Evolutionary conservation across 1,140 invertebrate species (phyloP), one percentile per base, ranked within the genome.

Genomic region (Uloborus diversus): DNA sequence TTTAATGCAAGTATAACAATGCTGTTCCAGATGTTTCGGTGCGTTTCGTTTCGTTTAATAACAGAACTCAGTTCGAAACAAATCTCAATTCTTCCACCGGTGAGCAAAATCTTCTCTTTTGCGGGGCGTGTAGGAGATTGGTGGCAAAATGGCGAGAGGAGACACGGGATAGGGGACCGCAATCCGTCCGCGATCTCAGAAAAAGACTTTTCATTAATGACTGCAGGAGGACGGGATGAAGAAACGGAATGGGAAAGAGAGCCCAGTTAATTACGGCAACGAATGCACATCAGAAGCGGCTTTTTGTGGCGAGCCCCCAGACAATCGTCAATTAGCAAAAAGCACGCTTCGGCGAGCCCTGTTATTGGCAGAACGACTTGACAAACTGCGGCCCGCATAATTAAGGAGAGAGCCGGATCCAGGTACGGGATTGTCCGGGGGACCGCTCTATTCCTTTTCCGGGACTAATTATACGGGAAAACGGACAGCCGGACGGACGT

Each of bases 241-340:
- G 25, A 27, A 42, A 28, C 25, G 25, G 28, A 59, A 59, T 30
- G 25, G n/a, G 56, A 25, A 30, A 56, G 20, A 49, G 42, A 68
- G 42, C 30, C 13, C 59, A 73, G 69, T 73, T 73, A 73, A 73
- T 73, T 73, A 73, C 33, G 37, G 37, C 9, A 42, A 42, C 17
- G 17, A 9, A 17, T 42, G 35, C 14, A 59, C 25, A 42, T 20
- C 35, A 42, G 28, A 30, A 59, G n/a, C 23, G 51, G 69, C 33
- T 73, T 73, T 73, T 73, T 65, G 56, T n/a, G 25, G 56, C 25
- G 20, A 35, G 28, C 25, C 66, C 27, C 35, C 23, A 37, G 23
- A 69, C 69, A 73, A 73, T 73, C 69, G 69, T 73, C 69, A 73
- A 73, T 73, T 73, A 73, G 56, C 56, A 73, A 73, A 73, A 73